A percentile compares a stretch with the other conserved stretches of the same genome.
These are phyloP conservation scores for Sericinus montela DNA, from an alignment of 2,888 invertebrate species.

Conservation along the genomic window DNA sequence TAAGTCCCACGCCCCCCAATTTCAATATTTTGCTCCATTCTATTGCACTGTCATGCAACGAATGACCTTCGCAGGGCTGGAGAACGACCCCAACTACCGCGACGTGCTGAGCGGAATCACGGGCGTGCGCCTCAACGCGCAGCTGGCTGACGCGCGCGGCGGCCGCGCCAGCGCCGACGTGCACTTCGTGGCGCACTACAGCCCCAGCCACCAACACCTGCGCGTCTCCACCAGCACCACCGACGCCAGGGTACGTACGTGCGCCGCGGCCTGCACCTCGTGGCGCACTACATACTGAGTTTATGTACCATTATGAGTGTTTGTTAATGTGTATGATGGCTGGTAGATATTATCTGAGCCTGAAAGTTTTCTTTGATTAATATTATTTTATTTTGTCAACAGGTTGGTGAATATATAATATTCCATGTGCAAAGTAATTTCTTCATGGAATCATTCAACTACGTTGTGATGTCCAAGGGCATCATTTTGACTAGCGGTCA, in stretches of 20 bases:
- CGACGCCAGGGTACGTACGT: conserved; percentile 83
- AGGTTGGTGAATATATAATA: conserved; percentile 96
- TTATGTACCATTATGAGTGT: too few species aligned
- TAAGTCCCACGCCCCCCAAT: conserved; percentile 34
- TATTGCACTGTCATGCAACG: too few species aligned
- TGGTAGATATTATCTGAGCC: too few species aligned
- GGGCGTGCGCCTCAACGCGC: conserved; percentile 83
- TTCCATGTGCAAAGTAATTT: conserved; percentile 96
- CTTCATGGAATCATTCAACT: conserved; percentile 92
- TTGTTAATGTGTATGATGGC: too few species aligned
- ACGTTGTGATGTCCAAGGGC: conserved; percentile 95
- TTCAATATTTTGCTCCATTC: too few species aligned
- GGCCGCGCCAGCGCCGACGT: conserved; percentile 84
- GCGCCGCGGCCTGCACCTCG: conserved; percentile 84
- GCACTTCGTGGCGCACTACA: conserved; percentile 87
- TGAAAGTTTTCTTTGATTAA: neutral
- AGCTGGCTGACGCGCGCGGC: conserved; percentile 83
- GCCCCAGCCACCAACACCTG: conserved; percentile 89
- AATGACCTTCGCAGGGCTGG: conserved; percentile 50
- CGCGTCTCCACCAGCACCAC: conserved; percentile 92
- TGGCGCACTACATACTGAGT: conserved; percentile 88
- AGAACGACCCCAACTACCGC: conserved; percentile 77
- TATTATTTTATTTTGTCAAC: conserved; percentile 14
- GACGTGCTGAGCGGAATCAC: conserved; percentile 83
- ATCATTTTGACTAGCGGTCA: conserved; percentile 91